Conservation (phyloP, 2,113 vertebrate genomes). For the Phalacrocorax aristotelis region DNA sequence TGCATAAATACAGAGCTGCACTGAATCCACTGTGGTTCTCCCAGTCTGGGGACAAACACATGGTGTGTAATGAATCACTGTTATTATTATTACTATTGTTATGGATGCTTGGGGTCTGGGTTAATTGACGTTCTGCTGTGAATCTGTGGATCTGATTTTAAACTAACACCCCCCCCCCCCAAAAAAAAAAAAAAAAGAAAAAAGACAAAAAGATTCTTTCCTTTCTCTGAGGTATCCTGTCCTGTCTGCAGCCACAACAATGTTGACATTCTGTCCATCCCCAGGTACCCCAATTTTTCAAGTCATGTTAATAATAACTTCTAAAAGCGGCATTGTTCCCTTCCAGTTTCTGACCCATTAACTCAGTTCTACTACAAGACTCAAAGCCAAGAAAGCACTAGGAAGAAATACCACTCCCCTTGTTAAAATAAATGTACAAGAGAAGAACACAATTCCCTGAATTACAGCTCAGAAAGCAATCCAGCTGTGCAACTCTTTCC, state of each 20-base stretch:
- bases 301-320: background rate
- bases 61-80: background rate
- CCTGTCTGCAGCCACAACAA: background rate
- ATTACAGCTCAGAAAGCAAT: background rate
- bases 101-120: background rate
- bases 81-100: background rate
- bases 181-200: background rate
- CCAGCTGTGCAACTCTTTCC: background rate
- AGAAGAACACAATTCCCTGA: background rate
- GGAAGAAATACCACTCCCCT: background rate
- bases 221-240: background rate
- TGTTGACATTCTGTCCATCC: accelerated
- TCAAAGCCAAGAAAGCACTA: background rate
- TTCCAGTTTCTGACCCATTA: background rate
- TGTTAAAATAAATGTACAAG: background rate
- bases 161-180: background rate
- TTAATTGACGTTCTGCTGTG: background rate
- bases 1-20: background rate
- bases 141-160: background rate
- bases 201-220: background rate
- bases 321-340: background rate
- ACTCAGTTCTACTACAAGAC: background rate
- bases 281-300: background rate
- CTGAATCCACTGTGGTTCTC: background rate
- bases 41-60: background rate